Evolutionary conservation across 2,888 invertebrate species (phyloP), one percentile per base, ranked within the genome.

Genomic region (Rapana venosa): DNA sequence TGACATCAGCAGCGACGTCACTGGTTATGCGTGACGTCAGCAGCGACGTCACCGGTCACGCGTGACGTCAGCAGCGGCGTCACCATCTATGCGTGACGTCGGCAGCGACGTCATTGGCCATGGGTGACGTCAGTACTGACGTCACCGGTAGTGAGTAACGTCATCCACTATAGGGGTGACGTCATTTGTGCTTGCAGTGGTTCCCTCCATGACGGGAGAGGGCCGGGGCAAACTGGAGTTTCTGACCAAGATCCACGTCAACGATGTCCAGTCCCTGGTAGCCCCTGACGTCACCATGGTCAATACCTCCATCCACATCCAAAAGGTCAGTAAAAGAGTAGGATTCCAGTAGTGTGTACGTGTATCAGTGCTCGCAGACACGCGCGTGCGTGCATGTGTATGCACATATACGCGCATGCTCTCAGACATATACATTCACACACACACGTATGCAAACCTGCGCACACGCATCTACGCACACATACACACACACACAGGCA

Each of bases 131-230:
- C n/a, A n/a, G n/a, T n/a, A n/a, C n/a, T n/a, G n/a, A n/a, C n/a
- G n/a, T n/a, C n/a, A n/a, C n/a, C n/a, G n/a, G n/a, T n/a, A n/a
- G n/a, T n/a, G n/a, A n/a, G n/a, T n/a, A n/a, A n/a, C n/a, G n/a
- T n/a, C n/a, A n/a, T n/a, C n/a, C n/a, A n/a, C n/a, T n/a, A n/a
- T n/a, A n/a, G n/a, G n/a, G n/a, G n/a, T n/a, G n/a, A n/a, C n/a
- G n/a, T n/a, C 22, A 22, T 70, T 13, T 77, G 32, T 77, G 77
- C 32, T 6, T 35, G 81, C 83, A 93, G 94, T 91, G 20, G 91
- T 92, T 32, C 93, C 93, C n/a, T 92, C 93, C 81, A 92, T 94
- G 92, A 90, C 91, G 32, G 92, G 92, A 0, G 87, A 90, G 26
- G 92, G 91, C 22, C 90, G 89, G n/a, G 93, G 93, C 32, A 90